phyloP scores from a whole-genome alignment of 1,140 invertebrate genomes.

The Hycleus cichorii region DNA sequence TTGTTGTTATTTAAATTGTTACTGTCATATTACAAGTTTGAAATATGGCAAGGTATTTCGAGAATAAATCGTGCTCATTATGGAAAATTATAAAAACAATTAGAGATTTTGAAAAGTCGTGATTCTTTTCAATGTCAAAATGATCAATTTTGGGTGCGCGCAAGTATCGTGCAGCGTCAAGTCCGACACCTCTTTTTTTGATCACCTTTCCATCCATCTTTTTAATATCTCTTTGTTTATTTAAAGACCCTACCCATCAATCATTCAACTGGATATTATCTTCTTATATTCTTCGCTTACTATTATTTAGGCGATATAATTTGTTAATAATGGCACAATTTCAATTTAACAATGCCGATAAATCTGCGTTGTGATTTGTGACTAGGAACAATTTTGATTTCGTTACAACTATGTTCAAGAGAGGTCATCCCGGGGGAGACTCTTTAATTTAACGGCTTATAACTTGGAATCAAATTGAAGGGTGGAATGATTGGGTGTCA shows the following conservation, averaged over 20 bases:
- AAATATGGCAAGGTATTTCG: no score
- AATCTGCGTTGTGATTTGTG: not conserved
- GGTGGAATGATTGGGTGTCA: constrained; percentile 16
- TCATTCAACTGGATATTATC: constrained; percentile 1
- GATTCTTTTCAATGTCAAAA: no score
- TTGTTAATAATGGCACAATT: not conserved
- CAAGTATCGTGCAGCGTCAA: constrained; percentile 1
- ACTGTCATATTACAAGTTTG: no score
- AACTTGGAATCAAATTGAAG: constrained; percentile 33
- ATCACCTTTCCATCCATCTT: not conserved
- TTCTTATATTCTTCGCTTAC: no score
- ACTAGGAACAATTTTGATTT: not conserved
- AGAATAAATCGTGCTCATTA: no score
- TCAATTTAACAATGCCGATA: not conserved
- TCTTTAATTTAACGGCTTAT: constrained; percentile 34
- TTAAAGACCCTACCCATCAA: not conserved
- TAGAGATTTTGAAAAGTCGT: no score
- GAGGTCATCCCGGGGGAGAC: constrained; percentile 21
- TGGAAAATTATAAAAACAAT: no score
- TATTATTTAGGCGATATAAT: not conserved
- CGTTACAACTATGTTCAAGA: not conserved
- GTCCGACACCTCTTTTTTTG: not conserved
- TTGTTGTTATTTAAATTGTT: no score
- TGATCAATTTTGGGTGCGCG: no score
- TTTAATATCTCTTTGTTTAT: constrained; percentile 1